These are phyloP conservation scores for Helicoverpa zea DNA, from an alignment of 1,140 invertebrate species.

Conservation along the genomic window DNA sequence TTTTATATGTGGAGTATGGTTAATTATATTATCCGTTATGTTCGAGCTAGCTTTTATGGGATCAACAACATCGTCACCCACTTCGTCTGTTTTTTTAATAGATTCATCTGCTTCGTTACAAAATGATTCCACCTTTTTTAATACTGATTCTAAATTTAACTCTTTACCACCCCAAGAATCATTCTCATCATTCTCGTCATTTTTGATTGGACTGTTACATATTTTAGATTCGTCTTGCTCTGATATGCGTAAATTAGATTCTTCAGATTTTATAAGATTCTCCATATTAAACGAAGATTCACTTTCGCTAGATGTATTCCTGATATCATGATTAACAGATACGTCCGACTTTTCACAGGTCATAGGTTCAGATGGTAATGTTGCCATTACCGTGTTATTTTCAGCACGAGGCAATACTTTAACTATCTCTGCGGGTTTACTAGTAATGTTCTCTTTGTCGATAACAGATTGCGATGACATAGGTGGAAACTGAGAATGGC, in stretches of 20 bases:
- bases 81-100: constrained; percentile 60
- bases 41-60: background rate
- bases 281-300: constrained; percentile 21
- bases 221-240: constrained; percentile 54
- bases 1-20: constrained; percentile 30
- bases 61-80: background rate
- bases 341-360: background rate
- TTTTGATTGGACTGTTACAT: constrained; percentile 68
- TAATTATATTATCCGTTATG: background rate
- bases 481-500: constrained; percentile 3
- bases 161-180: constrained; percentile 93
- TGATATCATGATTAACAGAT: background rate
- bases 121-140: constrained; percentile 91
- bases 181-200: constrained; percentile 91
- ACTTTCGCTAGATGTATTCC: background rate
- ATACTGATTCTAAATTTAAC: constrained; percentile 92
- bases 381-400: constrained; percentile 1
- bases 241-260: constrained; percentile 56
- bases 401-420: background rate
- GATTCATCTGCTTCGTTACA: constrained; percentile 75
- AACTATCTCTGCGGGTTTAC: background rate
- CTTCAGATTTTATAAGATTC: constrained; percentile 49
- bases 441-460: background rate
- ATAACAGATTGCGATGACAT: background rate
- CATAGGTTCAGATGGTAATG: background rate